Evolutionary conservation across 2,113 vertebrate species (phyloP).

Genomic region (Callocephalon fimbriatum): DNA sequence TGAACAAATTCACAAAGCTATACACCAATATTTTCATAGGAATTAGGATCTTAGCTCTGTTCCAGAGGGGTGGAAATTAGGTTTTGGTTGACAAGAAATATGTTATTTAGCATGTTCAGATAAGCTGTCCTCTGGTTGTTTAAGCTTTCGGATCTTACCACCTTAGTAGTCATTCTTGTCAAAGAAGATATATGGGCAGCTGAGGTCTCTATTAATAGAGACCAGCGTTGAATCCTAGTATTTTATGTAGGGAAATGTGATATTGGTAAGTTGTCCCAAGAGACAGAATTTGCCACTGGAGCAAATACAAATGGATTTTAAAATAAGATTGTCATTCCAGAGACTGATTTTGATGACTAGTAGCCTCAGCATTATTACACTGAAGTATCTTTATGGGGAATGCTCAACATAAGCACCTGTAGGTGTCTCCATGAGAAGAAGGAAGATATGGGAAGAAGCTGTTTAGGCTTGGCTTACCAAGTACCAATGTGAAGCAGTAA

Average conservation of each 20-base stretch:
- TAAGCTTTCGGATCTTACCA: conserved; percentile 34
- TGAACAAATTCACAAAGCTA: neutral
- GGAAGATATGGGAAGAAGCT: neutral
- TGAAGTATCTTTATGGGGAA: neutral
- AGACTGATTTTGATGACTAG: neutral
- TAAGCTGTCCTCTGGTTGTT: conserved; percentile 18
- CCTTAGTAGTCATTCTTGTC: conserved; percentile 5
- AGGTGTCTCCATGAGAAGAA: neutral
- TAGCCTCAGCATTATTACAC: neutral
- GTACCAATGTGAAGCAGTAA: neutral
- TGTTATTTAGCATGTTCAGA: conserved; percentile 32
- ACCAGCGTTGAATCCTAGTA: neutral
- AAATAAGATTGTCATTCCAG: neutral
- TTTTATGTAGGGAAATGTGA: neutral
- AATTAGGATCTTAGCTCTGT: neutral
- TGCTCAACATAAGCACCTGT: neutral
- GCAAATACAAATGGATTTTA: neutral
- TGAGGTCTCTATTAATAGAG: neutral
- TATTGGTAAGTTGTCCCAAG: neutral
- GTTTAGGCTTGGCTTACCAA: neutral
- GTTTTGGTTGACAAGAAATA: conserved; percentile 20
- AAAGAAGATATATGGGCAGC: neutral
- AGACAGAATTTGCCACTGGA: neutral
- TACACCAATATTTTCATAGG: neutral
- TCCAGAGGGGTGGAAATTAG: neutral